phyloP scores from a whole-genome alignment of 1,140 invertebrate species.

The Cataglyphis hispanica region DNA sequence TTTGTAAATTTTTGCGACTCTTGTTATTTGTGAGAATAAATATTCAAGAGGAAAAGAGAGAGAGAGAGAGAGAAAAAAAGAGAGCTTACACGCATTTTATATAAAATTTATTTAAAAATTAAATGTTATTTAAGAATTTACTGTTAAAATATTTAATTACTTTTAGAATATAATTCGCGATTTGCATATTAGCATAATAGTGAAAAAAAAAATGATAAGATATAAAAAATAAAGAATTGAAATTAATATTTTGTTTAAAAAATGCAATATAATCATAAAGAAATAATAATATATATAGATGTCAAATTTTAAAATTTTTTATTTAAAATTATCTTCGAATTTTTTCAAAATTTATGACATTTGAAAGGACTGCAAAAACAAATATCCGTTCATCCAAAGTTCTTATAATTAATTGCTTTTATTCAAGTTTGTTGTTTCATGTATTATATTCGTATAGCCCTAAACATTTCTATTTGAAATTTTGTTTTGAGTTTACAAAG shows the following conservation, averaged over 20 bases:
- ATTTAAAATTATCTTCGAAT: not conserved
- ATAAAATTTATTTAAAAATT: too few species aligned
- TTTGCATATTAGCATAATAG: not conserved
- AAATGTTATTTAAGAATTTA: too few species aligned
- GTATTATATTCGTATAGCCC: not conserved
- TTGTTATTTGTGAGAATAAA: not conserved
- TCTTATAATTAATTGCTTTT: slow-evolving; percentile 19
- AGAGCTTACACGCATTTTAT: not conserved
- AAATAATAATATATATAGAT: too few species aligned
- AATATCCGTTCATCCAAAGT: not conserved
- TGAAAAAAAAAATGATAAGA: not conserved
- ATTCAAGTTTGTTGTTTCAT: not conserved
- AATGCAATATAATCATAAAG: too few species aligned
- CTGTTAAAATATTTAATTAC: too few species aligned
- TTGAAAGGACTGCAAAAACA: not conserved
- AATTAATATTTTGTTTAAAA: too few species aligned
- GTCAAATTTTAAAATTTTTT: too few species aligned
- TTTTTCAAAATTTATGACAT: not conserved
- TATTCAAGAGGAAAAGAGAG: too few species aligned
- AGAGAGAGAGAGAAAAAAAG: too few species aligned
- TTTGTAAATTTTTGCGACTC: not conserved
- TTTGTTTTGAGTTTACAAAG: not conserved
- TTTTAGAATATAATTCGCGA: too few species aligned
- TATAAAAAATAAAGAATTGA: not conserved
- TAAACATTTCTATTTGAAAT: slow-evolving; percentile 1